Base-by-base conservation (phyloP, 2,888 invertebrate genomes). In the Notodonta dromedarius region DNA sequence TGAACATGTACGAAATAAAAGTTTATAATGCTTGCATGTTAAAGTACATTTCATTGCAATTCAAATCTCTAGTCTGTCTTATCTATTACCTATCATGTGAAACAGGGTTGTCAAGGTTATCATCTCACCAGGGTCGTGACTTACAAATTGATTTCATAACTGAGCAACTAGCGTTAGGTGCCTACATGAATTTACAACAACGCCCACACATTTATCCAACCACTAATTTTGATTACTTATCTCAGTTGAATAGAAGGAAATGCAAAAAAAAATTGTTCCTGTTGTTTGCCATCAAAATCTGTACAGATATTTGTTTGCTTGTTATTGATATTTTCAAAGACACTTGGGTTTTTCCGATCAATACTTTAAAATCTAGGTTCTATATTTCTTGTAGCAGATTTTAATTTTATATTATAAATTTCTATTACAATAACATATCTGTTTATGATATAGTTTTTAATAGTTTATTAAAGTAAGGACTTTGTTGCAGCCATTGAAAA, bases 61-160 rank as follows among this genome's bases (percentile, higher is more conserved):
- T 50, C 24, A 46, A 59, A 54, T 56, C 46, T n/a, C 39, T n/a
- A 57, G 32, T 59, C 53, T 53, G 54, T 59, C 57, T 57, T 52
- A 55, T 59, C 57, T 57, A 53, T 7, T 58, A 57, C 57, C 58
- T 63, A 60, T 63, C 55, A 52, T 42, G 52, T 60, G 42, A 57
- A 52, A 55, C 40, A 51, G 51, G 55, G 39, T 57, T 58, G 57
- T 40, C 52, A 55, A 40, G 55, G 55, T 55, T 55, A 55, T 55
- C 55, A 14, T 55, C 40, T 55, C 3, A 6, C 8, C 40, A 40
- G 14, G 55, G 55, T 53, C 39, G 35, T 35, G 12, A 13, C 39
- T 53, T n/a, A 35, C 13, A 46, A 42, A 46, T 46, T 46, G 46
- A 46, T 46, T 46, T 46, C 46, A n/a, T 46, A 46, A n/a, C 46